Evolutionary conservation across 2,888 invertebrate species (phyloP).

Genomic region (Cosmia pyralina): DNA sequence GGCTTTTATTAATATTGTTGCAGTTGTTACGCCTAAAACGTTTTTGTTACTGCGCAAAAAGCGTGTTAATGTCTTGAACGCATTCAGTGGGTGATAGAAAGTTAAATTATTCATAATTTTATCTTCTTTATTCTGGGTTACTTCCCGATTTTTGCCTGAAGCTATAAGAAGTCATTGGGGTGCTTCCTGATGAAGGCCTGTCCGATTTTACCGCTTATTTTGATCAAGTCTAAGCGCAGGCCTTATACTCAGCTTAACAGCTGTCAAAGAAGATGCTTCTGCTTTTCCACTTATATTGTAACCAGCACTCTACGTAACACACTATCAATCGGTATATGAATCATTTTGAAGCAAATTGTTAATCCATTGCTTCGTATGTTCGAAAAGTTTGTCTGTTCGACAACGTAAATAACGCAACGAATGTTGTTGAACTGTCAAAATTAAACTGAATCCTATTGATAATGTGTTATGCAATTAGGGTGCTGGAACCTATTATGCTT

Average conservation of each 20-base stretch:
- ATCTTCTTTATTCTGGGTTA: constrained; percentile 18
- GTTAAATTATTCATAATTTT: constrained; percentile 20
- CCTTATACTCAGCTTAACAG: not conserved
- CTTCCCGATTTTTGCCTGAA: constrained; percentile 7
- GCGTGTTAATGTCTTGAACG: constrained; percentile 31
- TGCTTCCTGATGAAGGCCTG: not conserved
- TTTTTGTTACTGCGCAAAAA: constrained; percentile 56
- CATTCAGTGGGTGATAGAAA: constrained; percentile 32
- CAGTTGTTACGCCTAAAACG: constrained; percentile 38
- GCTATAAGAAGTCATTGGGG: not conserved
- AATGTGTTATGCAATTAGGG: no score
- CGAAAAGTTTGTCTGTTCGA: no score
- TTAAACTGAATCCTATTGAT: no score
- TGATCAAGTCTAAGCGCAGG: not conserved
- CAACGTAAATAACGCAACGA: no score
- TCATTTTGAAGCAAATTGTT: no score
- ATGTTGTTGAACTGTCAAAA: no score
- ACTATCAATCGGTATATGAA: no score
- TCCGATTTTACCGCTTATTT: not conserved
- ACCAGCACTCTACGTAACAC: not conserved
- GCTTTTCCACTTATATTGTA: not conserved
- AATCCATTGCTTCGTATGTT: no score
- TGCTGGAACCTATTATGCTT: no score
- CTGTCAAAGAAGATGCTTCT: constrained; percentile 5
- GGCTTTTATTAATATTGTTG: constrained; percentile 57